Base-by-base conservation (phyloP, 1,140 invertebrate genomes). In the Sipha flava region DNA sequence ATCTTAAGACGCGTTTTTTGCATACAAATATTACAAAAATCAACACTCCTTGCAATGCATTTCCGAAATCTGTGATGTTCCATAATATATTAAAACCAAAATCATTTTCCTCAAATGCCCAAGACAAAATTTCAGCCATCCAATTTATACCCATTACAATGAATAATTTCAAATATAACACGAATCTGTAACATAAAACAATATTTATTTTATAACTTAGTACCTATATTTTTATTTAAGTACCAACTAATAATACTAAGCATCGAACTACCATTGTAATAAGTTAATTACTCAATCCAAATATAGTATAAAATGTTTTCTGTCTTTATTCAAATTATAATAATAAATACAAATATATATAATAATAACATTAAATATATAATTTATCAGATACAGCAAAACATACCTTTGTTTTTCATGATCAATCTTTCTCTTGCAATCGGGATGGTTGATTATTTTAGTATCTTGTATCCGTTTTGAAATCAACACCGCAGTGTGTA, bases 101-200 rank as follows among this genome's bases (percentile, higher is more conserved):
- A n/a, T n/a, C n/a, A 10, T 86, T 84, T 23, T 87, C 87, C 16
- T 86, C 87, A 1, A 86, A 47, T 81, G 88, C 82, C 86, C 88
- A 92, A 0, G 91, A 91, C 26, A 92, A 83, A 49, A 92, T 87
- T 83, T 93, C 92, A 85, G 89, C 88, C 2, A 88, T 86, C 92
- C 92, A 93, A 77, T 89, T 92, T 1, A 92, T 88, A 6, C 92
- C 92, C 91, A 92, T 92, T 0, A 92, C 90, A 26, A 92, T 87
- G 79, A 92, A 90, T 6, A 93, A 84, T 81, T 92, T 92, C 62
- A 92, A 80, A 81, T 92, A 92, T 0, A 92, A 43, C 34, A 79
- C 45, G 23, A 82, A 84, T 57, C 83, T 83, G 82, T 7, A 80
- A 81, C 21, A 77, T 18, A n/a, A n/a, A n/a, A n/a, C n/a, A n/a